phyloP scores from a whole-genome alignment of 2,888 invertebrate species.

The Rotaria sp. region DNA sequence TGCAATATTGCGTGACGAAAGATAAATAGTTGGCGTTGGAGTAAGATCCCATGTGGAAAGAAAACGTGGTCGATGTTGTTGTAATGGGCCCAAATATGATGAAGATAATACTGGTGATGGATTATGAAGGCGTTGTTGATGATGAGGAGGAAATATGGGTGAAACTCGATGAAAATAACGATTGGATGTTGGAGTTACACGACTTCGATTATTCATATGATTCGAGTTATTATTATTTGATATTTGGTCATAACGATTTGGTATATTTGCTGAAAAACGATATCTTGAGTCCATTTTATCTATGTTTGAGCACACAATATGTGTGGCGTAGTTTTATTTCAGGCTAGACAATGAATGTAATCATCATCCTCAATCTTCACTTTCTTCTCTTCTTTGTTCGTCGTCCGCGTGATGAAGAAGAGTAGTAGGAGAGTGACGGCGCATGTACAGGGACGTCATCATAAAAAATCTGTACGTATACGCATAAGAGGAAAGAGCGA shows the following conservation, averaged over 20 bases:
- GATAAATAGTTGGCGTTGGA: slow-evolving; percentile 2
- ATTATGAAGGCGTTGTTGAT: neutral
- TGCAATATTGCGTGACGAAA: slow-evolving; percentile 5
- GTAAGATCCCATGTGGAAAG: slow-evolving; percentile 11
- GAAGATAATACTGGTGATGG: neutral
- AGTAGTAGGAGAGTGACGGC: slow-evolving; percentile 9
- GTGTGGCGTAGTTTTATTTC: neutral
- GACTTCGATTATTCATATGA: neutral
- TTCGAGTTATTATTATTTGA: neutral
- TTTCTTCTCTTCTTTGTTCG: neutral
- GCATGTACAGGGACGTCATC: slow-evolving; percentile 5
- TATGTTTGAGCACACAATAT: neutral
- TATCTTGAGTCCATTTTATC: slow-evolving; percentile 20
- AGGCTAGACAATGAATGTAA: slow-evolving; percentile 16
- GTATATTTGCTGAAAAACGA: neutral
- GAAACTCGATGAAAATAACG: neutral
- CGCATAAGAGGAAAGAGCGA: neutral
- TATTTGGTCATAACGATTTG: neutral
- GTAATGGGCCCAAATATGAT: neutral
- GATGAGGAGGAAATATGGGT: neutral
- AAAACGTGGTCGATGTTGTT: slow-evolving; percentile 25
- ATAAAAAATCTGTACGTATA: neutral
- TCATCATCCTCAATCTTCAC: slow-evolving; percentile 18
- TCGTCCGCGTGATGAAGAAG: neutral
- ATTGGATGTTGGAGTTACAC: neutral